Evolutionary conservation across 2,113 vertebrate genomes (phyloP), one percentile per base, ranked within the genome.

Genomic region (Forbesichthys agassizii): DNA sequence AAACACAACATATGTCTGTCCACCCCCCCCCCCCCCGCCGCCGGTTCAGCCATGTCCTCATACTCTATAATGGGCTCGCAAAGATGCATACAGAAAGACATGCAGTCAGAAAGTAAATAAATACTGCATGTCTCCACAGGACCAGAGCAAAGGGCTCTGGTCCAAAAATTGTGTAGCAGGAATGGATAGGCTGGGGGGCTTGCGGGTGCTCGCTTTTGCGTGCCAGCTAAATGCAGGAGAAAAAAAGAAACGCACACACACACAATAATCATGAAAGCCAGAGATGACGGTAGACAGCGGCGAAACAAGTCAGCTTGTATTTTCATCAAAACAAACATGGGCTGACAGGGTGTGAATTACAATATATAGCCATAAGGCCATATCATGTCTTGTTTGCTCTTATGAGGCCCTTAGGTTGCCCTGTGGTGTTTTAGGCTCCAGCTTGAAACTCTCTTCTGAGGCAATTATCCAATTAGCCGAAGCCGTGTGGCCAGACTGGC

Each of bases 381-480:
- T 12, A 82, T 70, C 48, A 5, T 58, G 72, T 71, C 71, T 67
- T 66, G 68, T 80, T 82, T 65, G 58, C 73, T 2, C 75, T 59
- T 64, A 72, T 51, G 56, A 62, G 75, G 67, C 73, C 74, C 75
- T 76, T 48, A 68, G 52, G 55, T 68, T 59, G 62, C 70, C 78
- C 65, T 0, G 11, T 55, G 49, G 67, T 79, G 63, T 73, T 70
- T 61, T 42, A 60, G 65, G 72, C 58, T 77, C 66, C 54, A 65
- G 84, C 56, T 69, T 73, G 65, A 69, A 83, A 86, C 73, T 80
- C 67, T 82, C 66, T 20, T 75, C 83, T 70, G 71, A 85, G 64
- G 64, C 79, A 91, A 91, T 92, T 89, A 91, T 86, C 86, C 86
- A 86, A 86, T 92, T 88, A 88, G 85, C 65, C 68, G 60, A 69